Base-by-base conservation (phyloP, 1,140 invertebrate genomes). In the Drosophila willistoni region DNA sequence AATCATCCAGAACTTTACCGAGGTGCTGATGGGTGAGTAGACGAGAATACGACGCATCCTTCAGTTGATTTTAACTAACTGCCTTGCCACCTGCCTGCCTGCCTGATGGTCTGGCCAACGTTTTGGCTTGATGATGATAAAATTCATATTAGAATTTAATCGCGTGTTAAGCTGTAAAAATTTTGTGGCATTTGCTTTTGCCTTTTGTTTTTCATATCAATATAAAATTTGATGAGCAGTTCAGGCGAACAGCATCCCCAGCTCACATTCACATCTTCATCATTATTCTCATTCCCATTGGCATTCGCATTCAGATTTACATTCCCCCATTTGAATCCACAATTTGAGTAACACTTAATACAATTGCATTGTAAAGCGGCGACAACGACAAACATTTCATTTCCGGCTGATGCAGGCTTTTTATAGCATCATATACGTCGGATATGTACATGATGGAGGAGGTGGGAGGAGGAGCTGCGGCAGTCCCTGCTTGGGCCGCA, bases 121-220 rank as follows among this genome's bases (percentile, higher is more conserved):
- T 22, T 19, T 51, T 29, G 5, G 17, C 44, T n/a, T 10, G 44
- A 73, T 60, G 42, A 71, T 72, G 64, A 87, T 86, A 87, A 86
- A 86, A 83, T 68, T 79, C 84, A 87, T 79, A 86, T 86, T 86
- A 86, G 83, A 79, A 83, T 79, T 86, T 83, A 86, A 86, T 86
- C 79, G 83, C 71, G 69, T 87, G 83, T 87, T 87, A 78, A 73
- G 84, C 67, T 79, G 64, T 83, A 73, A 89, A 81, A 79, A 74
- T 73, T 68, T 68, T 68, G 69, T 68, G 22, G 64, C 34, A 34
- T 51, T 33, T 76, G 69, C 59, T 29, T 29, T 29, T 66, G 64
- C 76, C 79, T 61, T 71, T 51, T 69, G 64, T 72, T 64, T 73
- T 65, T 73, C 61, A 71, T 77, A 70, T 81, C 82, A 68, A 83